Evolutionary conservation across 2,888 invertebrate species (phyloP).

Genomic region (Ametastegia equiseti): DNA sequence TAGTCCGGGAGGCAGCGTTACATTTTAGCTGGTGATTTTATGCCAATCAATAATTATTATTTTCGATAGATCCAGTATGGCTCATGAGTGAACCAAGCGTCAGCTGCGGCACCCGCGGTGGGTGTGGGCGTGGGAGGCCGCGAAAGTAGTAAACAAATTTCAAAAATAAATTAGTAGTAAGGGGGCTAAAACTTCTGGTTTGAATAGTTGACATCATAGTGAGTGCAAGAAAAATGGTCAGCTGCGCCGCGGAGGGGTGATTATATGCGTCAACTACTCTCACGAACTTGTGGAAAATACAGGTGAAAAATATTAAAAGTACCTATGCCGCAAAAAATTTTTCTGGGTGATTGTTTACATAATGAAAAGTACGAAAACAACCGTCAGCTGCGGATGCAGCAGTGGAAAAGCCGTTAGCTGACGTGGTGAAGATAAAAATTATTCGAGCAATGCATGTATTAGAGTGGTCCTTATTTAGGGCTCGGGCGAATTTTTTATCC

Average conservation of each 20-base stretch:
- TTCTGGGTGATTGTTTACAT: not conserved
- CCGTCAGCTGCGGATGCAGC: too few relatives aligned
- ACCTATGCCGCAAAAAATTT: not conserved
- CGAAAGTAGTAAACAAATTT: not conserved
- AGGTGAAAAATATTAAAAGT: not conserved
- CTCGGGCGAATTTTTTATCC: too few relatives aligned
- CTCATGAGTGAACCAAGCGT: not conserved
- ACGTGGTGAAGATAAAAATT: too few relatives aligned
- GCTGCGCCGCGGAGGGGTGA: not conserved
- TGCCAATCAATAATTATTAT: too few relatives aligned
- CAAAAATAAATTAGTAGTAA: not conserved
- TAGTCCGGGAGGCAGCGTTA: too few relatives aligned
- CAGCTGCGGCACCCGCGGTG: not conserved
- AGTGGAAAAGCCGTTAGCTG: too few relatives aligned
- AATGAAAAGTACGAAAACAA: too few relatives aligned
- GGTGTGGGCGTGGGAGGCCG: not conserved
- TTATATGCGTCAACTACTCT: not conserved
- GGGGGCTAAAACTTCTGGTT: not conserved
- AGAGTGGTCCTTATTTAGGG: too few relatives aligned
- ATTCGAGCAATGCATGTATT: too few relatives aligned
- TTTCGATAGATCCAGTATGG: too few relatives aligned
- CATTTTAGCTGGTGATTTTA: too few relatives aligned
- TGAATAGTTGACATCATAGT: not conserved
- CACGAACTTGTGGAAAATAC: not conserved
- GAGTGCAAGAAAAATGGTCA: not conserved